Conservation (phyloP, 2,888 invertebrate genomes). For the Ophioninae sp. region DNA sequence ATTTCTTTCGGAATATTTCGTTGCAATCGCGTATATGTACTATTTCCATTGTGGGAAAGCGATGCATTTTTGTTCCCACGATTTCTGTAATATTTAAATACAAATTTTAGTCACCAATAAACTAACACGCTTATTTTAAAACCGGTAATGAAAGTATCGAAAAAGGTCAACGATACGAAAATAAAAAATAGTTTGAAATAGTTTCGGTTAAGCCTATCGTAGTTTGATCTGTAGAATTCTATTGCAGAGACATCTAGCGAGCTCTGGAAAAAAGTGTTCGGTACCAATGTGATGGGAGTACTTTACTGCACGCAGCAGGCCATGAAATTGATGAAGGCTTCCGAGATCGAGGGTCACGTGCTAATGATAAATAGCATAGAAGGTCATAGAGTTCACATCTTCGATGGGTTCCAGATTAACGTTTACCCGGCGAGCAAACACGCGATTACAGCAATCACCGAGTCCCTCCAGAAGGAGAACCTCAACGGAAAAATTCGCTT, state of each 20-base stretch:
- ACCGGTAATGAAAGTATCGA: background rate
- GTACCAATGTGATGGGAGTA: conserved; percentile 73
- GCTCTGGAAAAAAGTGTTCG: conserved; percentile 61
- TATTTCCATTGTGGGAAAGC: background rate
- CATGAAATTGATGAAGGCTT: conserved; percentile 69
- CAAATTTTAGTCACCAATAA: background rate
- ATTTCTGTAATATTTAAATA: background rate
- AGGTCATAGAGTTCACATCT: conserved; percentile 80
- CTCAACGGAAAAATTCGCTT: conserved; percentile 70
- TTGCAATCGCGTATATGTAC: background rate
- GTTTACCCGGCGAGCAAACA: conserved; percentile 84
- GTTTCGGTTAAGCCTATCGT: background rate
- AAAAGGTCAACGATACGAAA: background rate
- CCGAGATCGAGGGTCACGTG: conserved; percentile 68
- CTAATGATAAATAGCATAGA: conserved; percentile 75
- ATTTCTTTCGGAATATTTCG: too few species aligned
- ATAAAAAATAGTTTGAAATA: background rate
- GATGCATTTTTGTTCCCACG: background rate
- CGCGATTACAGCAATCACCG: conserved; percentile 83
- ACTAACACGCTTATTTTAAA: background rate
- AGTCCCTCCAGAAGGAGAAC: conserved; percentile 83
- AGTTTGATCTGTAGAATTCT: background rate
- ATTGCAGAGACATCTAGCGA: conserved; percentile 64
- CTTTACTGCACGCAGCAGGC: conserved; percentile 71
- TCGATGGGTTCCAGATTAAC: conserved; percentile 76